phyloP scores from a whole-genome alignment of 2,113 vertebrate genomes.

The Barbus barbus region DNA sequence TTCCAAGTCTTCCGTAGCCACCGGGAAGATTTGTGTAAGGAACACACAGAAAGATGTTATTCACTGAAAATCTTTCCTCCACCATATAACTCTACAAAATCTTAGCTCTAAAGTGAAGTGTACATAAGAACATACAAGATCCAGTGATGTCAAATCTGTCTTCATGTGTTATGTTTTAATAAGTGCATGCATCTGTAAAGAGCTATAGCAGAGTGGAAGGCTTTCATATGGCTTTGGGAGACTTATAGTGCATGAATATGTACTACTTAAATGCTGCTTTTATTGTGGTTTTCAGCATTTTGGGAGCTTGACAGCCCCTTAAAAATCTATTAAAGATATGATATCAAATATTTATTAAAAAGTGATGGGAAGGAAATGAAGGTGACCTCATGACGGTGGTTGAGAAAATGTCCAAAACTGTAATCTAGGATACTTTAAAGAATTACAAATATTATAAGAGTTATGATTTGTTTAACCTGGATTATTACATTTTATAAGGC shows the following conservation, averaged over 20 bases:
- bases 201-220: background rate
- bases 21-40: background rate
- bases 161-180: background rate
- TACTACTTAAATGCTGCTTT: background rate
- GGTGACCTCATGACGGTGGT: no score
- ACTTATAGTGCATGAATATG: background rate
- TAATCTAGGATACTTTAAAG: no score
- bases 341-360: no score
- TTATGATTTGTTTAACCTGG: background rate
- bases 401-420: no score
- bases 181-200: background rate
- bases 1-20: background rate
- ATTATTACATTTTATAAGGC: no score
- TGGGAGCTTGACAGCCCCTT: background rate
- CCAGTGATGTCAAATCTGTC: background rate
- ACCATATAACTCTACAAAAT: no score
- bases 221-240: background rate
- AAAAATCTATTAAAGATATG: background rate
- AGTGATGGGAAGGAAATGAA: no score
- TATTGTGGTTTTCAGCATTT: background rate
- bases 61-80: background rate
- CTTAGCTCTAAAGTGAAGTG: no score
- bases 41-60: background rate
- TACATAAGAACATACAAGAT: background rate
- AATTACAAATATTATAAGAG: background rate